Percentiles rank a stretch among this genome's conserved stretches.
Conservation (phyloP, 2,797 vertebrate genomes). For the Ceryle rudis region DNA sequence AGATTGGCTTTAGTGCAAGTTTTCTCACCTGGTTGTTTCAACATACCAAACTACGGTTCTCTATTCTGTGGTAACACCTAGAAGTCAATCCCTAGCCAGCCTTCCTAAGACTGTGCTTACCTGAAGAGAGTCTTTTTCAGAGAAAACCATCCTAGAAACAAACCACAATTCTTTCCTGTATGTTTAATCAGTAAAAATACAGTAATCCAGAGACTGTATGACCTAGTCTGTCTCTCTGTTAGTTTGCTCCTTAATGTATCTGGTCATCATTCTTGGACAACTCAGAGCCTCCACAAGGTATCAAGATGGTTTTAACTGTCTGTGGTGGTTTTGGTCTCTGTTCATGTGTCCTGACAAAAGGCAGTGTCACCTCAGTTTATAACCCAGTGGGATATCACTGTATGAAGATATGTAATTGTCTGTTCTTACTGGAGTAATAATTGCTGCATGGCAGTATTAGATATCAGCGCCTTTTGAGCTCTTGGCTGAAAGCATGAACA, state of each 20-base stretch:
- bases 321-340: not conserved
- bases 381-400: not conserved
- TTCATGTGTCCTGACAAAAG: not conserved
- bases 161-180: not conserved
- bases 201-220: not conserved
- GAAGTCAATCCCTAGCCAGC: not conserved
- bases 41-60: not conserved
- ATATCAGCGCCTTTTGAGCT: not conserved
- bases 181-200: not conserved
- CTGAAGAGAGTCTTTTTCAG: not conserved
- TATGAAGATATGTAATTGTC: not conserved
- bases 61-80: not conserved
- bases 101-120: not conserved
- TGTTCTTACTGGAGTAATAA: not conserved
- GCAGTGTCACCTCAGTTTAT: not conserved
- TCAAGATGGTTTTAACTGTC: not conserved
- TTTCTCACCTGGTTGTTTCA: not conserved
- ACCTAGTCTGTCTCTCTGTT: not conserved
- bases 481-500: not conserved
- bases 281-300: not conserved
- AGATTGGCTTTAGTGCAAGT: not conserved
- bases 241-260: not conserved
- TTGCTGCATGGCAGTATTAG: not conserved
- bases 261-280: not conserved
- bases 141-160: not conserved